These are phyloP conservation scores for Tachuris rubrigastra DNA, from an alignment of 2,113 vertebrate genomes.

Conservation along the genomic window DNA sequence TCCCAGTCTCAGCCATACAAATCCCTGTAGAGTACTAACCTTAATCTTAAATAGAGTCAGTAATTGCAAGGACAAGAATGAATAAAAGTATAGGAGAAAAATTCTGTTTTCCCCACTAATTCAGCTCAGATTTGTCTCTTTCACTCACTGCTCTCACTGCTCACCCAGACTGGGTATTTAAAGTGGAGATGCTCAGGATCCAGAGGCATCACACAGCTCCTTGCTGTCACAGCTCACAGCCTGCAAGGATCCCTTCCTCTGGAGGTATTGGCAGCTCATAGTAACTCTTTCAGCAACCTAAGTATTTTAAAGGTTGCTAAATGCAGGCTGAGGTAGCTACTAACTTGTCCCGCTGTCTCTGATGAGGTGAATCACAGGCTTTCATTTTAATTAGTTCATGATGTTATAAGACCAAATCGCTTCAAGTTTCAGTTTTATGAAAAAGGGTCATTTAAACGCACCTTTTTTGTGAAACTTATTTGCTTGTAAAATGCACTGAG, in stretches of 20 bases:
- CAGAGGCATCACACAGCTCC: not conserved
- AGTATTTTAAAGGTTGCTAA: not conserved
- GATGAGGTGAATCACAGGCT: not conserved
- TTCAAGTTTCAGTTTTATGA: not conserved
- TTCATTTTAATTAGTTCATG: not conserved
- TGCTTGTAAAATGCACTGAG: not conserved
- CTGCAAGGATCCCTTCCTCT: not conserved
- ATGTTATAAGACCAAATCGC: not conserved
- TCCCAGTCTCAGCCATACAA: not conserved
- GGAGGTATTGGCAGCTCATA: not conserved
- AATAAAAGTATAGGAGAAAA: not conserved
- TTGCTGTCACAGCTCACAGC: not conserved
- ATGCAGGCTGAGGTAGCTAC: not conserved
- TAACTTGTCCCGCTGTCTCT: not conserved
- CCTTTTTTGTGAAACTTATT: not conserved
- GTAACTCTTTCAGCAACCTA: not conserved
- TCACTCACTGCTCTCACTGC: not conserved
- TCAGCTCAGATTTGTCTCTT: not conserved
- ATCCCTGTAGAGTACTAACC: not conserved
- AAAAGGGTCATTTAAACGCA: not conserved
- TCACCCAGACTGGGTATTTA: not conserved
- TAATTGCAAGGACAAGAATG: conserved; percentile 27
- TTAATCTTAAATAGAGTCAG: conserved; percentile 1
- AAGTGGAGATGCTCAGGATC: accelerated
- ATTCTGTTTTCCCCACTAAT: not conserved